These are phyloP conservation scores for Mactromeris polynyma DNA, from an alignment of 2,888 invertebrate genomes.

Conservation along the genomic window DNA sequence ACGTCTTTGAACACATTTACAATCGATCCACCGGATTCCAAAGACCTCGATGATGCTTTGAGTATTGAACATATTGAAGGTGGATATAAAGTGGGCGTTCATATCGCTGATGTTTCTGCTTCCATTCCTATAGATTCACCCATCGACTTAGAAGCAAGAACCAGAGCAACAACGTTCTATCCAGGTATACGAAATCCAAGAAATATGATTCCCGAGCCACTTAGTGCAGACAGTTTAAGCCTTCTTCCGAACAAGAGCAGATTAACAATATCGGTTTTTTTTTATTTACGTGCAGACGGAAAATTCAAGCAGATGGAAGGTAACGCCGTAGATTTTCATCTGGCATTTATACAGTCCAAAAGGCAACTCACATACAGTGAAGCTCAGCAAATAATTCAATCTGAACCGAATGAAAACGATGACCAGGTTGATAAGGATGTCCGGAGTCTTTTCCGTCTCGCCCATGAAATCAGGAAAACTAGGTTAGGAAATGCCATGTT, in stretches of 20 bases:
- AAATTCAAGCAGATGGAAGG: conserved; percentile 53
- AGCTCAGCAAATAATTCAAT: conserved; percentile 70
- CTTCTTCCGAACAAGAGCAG: conserved; percentile 69
- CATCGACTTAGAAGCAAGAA: conserved; percentile 73
- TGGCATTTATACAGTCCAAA: conserved; percentile 66
- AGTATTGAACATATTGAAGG: conserved; percentile 58
- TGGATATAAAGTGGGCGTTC: conserved; percentile 70
- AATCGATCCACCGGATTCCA: conserved; percentile 73
- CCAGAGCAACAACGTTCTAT: conserved; percentile 72
- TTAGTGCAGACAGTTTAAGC: conserved; percentile 73
- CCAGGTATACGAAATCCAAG: conserved; percentile 53
- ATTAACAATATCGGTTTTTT: conserved; percentile 75
- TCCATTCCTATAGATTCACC: conserved; percentile 65
- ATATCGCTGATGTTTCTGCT: conserved; percentile 77
- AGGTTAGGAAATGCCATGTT: conserved; percentile 64
- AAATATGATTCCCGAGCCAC: conserved; percentile 77
- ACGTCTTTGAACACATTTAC: conserved; percentile 67
- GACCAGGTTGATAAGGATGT: conserved; percentile 36
- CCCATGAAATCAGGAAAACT: conserved; percentile 47
- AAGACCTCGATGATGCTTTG: conserved; percentile 76
- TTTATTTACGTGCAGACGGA: conserved; percentile 63
- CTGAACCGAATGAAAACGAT: not conserved
- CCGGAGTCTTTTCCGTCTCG: conserved; percentile 49
- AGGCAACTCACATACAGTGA: conserved; percentile 71
- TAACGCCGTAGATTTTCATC: conserved; percentile 25